Percentiles rank a stretch among this genome's conserved stretches.
Evolutionary conservation across 2,888 invertebrate species (phyloP).

Genomic region (Cephus runcator): DNA sequence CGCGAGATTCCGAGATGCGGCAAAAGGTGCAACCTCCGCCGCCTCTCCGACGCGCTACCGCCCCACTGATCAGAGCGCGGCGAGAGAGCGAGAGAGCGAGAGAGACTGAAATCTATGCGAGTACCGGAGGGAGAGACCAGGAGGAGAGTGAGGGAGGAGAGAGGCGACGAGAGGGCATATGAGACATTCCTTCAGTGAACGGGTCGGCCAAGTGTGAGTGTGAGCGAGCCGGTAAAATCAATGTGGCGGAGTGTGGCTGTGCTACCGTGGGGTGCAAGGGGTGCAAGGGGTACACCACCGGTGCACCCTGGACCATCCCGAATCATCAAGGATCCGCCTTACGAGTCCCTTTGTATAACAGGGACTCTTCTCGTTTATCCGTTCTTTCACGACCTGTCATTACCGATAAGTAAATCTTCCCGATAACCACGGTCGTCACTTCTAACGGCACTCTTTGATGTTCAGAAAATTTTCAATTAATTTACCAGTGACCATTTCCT

Average conservation of each 20-base stretch:
- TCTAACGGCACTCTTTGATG: no score
- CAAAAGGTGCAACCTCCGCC: conserved; percentile 50
- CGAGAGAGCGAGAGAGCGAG: conserved; percentile 22
- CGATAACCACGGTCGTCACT: no score
- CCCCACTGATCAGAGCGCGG: conserved; percentile 24
- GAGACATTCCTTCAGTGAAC: conserved; percentile 58
- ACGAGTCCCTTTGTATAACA: no score
- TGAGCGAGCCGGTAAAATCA: conserved; percentile 63
- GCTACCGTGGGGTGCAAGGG: conserved; percentile 27
- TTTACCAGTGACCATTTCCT: no score
- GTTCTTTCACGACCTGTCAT: no score
- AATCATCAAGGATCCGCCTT: no score
- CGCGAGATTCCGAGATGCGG: conserved; percentile 58
- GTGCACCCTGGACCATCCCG: background rate
- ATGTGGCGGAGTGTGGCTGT: conserved; percentile 62
- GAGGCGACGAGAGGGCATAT: conserved; percentile 34
- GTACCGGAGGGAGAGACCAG: background rate
- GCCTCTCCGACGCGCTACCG: conserved; percentile 31
- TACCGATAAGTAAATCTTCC: no score
- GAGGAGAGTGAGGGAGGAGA: background rate
- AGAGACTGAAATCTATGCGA: conserved; percentile 4
- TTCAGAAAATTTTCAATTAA: no score
- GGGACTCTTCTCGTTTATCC: no score
- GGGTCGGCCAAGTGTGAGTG: conserved; percentile 45
- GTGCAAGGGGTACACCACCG: background rate